Evolutionary conservation across 92 coral and sea anemone genomes (phyloP), one percentile per base, ranked within the genome.

Genomic region (Palythoa heliodiscus): DNA sequence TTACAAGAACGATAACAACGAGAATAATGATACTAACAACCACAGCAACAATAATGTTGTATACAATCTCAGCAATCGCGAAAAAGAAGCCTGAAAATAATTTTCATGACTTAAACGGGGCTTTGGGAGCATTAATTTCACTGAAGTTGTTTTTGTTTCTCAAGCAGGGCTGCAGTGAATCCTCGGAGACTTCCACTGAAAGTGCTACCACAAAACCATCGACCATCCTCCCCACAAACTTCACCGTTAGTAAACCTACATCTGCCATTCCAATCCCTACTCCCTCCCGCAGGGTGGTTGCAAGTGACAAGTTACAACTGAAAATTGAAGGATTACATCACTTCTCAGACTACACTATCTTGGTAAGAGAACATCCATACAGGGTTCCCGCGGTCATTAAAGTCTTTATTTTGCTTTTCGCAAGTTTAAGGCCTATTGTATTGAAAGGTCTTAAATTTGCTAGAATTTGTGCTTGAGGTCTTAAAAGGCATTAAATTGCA

Each of bases 291-390:
- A 79, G 16, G 20, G 55, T 79, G 25, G 74, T 79, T 50, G n/a
- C 73, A 79, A 79, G 84, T 79, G 61, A 63, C 71, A 39, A 47
- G 58, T 29, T 79, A n/a, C 58, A 79, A 57, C 24, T 38, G 23
- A 40, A 39, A 52, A 79, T 79, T 23, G 19, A 64, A 6, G 72
- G 58, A 70, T 50, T 79, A 9, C 84, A 66, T 43, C 84, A 79
- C 35, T 79, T 79, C 60, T 63, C 84, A 25, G 84, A 79, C 74
- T 79, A 79, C 84, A 64, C 84, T 9, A 79, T 79, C 17, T 9
- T 79, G 73, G 84, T 79, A 66, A 79, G 73, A 38, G 52, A 52
- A 74, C 76, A 17, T 19, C 14, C 7, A 11, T 38, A 0, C 35
- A 29, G 35, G 35, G 35, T 1, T 29, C 35, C 35, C 35, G 35